Percentiles rank a stretch among this genome's conserved stretches.
These are phyloP conservation scores for Bugulina stolonifera DNA, from an alignment of 2,888 invertebrate genomes.

Conservation along the genomic window DNA sequence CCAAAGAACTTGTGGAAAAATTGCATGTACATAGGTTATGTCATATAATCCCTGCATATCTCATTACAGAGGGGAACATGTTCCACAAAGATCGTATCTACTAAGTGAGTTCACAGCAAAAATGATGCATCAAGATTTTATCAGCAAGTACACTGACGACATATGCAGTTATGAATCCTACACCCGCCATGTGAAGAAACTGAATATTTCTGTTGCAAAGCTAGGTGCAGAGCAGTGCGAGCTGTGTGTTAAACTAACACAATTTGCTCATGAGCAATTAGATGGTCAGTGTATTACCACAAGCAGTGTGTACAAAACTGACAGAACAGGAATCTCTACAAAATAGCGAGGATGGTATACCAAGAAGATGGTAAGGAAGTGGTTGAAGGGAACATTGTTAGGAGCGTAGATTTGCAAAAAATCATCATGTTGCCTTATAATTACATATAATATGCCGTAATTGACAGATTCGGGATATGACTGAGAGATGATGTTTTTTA, in stretches of 20 bases:
- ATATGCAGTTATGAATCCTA: background rate
- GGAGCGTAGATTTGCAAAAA: slow-evolving; percentile 13
- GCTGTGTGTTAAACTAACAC: background rate
- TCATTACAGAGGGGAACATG: slow-evolving; percentile 4
- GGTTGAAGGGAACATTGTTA: background rate
- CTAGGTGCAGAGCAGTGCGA: background rate
- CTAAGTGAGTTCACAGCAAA: background rate
- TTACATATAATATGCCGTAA: too few relatives aligned
- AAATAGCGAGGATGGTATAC: background rate
- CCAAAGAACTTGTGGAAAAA: background rate
- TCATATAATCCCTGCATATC: too few relatives aligned
- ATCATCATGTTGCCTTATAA: slow-evolving; percentile 15
- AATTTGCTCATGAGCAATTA: background rate
- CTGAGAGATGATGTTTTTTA: too few relatives aligned
- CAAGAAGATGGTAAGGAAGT: background rate
- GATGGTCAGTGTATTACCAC: background rate
- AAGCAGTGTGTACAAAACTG: background rate
- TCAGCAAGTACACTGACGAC: background rate
- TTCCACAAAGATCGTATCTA: background rate
- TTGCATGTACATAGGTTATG: background rate
- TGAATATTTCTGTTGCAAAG: background rate
- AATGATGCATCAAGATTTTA: background rate
- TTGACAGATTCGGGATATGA: too few relatives aligned
- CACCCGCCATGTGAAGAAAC: background rate
- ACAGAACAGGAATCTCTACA: background rate